Conservation (phyloP, 2,888 invertebrate species). For the Nyleta sp. region DNA sequence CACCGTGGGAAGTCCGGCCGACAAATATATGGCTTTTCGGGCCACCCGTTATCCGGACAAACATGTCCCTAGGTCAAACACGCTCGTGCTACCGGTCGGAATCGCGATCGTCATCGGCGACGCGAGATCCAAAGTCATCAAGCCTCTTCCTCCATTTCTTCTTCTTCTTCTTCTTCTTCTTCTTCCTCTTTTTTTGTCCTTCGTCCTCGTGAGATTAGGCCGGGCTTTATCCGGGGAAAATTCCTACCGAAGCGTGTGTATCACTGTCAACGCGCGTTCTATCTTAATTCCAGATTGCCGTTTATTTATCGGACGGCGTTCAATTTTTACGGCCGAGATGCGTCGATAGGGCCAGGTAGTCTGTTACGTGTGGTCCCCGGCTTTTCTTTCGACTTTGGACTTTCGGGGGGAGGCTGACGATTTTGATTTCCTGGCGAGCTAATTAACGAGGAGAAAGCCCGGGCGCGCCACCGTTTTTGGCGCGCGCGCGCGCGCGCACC, state of each 20-base stretch:
- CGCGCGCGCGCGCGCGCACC: neutral
- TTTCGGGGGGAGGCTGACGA: too few species aligned
- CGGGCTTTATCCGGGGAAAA: conserved; percentile 40
- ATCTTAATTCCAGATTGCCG: conserved; percentile 71
- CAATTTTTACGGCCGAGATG: conserved; percentile 81
- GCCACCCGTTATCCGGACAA: conserved; percentile 74
- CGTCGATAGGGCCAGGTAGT: conserved; percentile 79
- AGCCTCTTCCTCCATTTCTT: too few species aligned
- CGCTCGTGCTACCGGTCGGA: conserved; percentile 56
- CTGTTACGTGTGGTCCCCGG: conserved; percentile 78
- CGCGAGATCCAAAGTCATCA: conserved; percentile 28
- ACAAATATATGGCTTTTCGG: conserved; percentile 77
- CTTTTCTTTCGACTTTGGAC: conserved; percentile 35
- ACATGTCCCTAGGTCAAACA: conserved; percentile 59
- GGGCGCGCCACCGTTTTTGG: too few species aligned
- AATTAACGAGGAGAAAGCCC: too few species aligned
- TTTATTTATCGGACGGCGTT: conserved; percentile 82
- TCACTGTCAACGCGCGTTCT: conserved; percentile 54
- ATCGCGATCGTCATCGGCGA: conserved; percentile 44
- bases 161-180: neutral
- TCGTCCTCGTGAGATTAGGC: conserved; percentile 18
- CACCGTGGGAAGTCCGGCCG: conserved; percentile 75
- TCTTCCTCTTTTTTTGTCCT: neutral
- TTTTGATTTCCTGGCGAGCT: too few species aligned
- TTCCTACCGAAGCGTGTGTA: conserved; percentile 47